These are phyloP conservation scores for Trematomus bernacchii DNA, from an alignment of 2,797 vertebrate species.

Conservation along the genomic window DNA sequence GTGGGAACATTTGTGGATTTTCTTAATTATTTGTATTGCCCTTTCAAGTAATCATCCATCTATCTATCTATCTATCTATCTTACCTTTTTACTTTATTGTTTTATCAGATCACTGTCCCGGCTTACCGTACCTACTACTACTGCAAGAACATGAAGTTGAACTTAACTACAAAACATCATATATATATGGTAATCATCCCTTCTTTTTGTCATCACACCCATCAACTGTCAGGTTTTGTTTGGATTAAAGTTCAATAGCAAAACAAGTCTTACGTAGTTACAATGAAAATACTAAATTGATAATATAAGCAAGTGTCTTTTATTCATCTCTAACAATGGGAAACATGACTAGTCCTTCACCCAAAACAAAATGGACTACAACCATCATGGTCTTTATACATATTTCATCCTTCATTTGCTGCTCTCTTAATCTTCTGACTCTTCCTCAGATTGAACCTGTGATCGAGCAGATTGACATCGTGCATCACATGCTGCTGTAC, in stretches of 20 bases:
- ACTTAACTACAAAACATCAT: constrained; percentile 82
- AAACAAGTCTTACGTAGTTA: neutral
- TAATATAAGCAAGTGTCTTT: neutral
- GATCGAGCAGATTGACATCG: constrained; percentile 67
- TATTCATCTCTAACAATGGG: neutral
- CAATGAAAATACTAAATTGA: neutral
- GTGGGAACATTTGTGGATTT: neutral
- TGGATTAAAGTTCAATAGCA: neutral
- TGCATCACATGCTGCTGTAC: constrained; percentile 82
- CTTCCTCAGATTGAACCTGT: constrained; percentile 75
- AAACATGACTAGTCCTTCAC: neutral
- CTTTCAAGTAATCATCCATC: neutral
- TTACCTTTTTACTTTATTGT: neutral
- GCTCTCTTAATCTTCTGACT: neutral
- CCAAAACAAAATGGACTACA: neutral
- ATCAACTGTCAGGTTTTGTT: neutral
- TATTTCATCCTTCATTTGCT: neutral
- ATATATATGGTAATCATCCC: constrained; percentile 82
- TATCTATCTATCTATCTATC: too few relatives aligned
- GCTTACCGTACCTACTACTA: constrained; percentile 83
- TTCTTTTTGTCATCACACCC: neutral
- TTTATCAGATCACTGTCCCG: constrained; percentile 83
- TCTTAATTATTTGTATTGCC: too few relatives aligned
- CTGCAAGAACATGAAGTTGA: constrained; percentile 83
- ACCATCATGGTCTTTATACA: neutral